A percentile compares a stretch with the other conserved stretches of the same genome.
phyloP scores from a whole-genome alignment of 2,888 invertebrate species.

The Tortricodes alternella region DNA sequence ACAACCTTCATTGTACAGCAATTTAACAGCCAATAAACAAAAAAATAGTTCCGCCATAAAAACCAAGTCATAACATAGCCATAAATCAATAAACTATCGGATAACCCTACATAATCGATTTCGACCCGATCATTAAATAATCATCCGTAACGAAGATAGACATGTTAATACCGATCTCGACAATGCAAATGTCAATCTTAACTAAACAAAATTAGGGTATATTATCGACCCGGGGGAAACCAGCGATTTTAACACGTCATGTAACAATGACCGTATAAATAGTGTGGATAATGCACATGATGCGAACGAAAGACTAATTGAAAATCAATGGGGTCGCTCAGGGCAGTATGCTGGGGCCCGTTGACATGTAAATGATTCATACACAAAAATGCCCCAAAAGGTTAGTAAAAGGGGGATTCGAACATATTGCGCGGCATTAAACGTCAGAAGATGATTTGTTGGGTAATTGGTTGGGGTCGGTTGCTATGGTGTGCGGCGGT shows the following conservation, averaged over 20 bases:
- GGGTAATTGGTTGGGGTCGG: slow-evolving; percentile 75
- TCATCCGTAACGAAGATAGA: slow-evolving; percentile 78
- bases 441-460: slow-evolving; percentile 81
- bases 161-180: slow-evolving; percentile 62
- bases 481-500: slow-evolving; percentile 59
- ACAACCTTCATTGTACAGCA: slow-evolving; percentile 34
- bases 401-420: slow-evolving; percentile 56
- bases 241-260: slow-evolving; percentile 62
- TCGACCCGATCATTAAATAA: slow-evolving; percentile 72
- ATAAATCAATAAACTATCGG: slow-evolving; percentile 75
- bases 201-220: slow-evolving; percentile 41
- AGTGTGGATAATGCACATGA: slow-evolving; percentile 77
- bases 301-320: slow-evolving; percentile 79
- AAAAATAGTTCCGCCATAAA: slow-evolving; percentile 42
- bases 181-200: slow-evolving; percentile 48
- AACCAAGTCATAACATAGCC: slow-evolving; percentile 72
- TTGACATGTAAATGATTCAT: slow-evolving; percentile 76
- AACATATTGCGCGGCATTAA: slow-evolving; percentile 80
- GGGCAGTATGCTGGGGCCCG: slow-evolving; percentile 57
- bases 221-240: slow-evolving; percentile 40
- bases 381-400: slow-evolving; percentile 57
- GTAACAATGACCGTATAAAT: slow-evolving; percentile 74
- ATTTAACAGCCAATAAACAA: slow-evolving; percentile 50
- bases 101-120: slow-evolving; percentile 74
- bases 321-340: slow-evolving; percentile 74